Conservation (phyloP, 37 sponge, comb jelly and placozoan genomes). For the Bolinopsis microptera region DNA sequence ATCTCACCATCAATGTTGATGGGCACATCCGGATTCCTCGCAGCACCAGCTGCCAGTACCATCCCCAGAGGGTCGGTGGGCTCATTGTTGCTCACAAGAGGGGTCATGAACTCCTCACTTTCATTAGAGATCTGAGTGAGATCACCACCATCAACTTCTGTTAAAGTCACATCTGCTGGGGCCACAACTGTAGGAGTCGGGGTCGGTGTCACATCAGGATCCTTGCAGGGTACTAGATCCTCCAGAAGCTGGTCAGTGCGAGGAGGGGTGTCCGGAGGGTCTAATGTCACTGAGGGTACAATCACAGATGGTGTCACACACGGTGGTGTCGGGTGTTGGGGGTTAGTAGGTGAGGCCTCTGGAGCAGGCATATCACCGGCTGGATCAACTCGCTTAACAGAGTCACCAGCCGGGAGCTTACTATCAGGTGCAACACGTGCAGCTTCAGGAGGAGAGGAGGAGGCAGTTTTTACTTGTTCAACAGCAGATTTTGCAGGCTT, state of each 20-base stretch:
- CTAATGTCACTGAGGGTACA: neutral
- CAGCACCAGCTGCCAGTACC: neutral
- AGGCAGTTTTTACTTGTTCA: neutral
- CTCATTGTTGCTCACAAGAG: neutral
- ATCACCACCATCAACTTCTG: neutral
- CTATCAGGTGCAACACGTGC: no score
- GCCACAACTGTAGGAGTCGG: neutral
- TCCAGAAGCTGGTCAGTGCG: neutral
- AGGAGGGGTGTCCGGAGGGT: neutral
- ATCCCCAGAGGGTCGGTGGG: neutral
- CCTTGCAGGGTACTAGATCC: no score
- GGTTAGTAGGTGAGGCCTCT: neutral
- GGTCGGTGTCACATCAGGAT: neutral
- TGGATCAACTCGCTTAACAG: no score
- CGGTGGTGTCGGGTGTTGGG: neutral
- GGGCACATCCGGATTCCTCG: neutral
- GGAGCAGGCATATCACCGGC: neutral
- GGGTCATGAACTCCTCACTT: neutral
- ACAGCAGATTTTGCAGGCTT: neutral
- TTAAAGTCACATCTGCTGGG: neutral
- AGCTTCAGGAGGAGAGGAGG: neutral
- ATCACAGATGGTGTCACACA: neutral
- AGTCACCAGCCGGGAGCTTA: neutral
- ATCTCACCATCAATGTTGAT: neutral
- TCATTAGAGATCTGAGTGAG: neutral